These are phyloP conservation scores for Drosophila punjabiensis DNA, from an alignment of 1,140 invertebrate species.

Conservation along the genomic window DNA sequence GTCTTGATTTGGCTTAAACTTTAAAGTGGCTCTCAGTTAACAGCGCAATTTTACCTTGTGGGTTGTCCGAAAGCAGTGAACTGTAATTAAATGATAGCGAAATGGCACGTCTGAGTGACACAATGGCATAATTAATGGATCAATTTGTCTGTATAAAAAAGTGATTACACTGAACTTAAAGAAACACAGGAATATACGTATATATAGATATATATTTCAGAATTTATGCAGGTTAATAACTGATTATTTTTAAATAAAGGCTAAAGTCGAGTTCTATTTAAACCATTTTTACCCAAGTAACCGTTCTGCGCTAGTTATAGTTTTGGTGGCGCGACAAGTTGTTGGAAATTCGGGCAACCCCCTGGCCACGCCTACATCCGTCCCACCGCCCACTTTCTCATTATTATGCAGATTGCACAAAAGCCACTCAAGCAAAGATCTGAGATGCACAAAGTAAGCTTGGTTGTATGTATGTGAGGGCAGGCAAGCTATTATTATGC, in stretches of 20 bases:
- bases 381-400: constrained; percentile 30
- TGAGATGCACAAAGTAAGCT: constrained; percentile 31
- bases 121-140: not conserved
- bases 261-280: not conserved
- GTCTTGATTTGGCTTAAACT: constrained; percentile 21
- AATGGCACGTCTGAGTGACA: constrained; percentile 2
- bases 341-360: constrained; percentile 45
- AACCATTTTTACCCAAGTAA: not conserved
- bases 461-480: constrained; percentile 6
- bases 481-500: constrained; percentile 68
- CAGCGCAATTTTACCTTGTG: constrained; percentile 29
- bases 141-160: not conserved
- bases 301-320: constrained; percentile 26
- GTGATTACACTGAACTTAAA: too few species aligned
- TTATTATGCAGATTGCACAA: constrained; percentile 79
- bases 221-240: too few species aligned
- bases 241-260: not conserved
- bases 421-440: constrained; percentile 62
- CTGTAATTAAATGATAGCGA: constrained; percentile 27
- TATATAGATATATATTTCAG: too few species aligned
- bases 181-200: too few species aligned
- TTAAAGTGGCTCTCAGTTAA: not conserved
- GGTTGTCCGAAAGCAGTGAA: constrained; percentile 8
- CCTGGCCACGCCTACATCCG: not conserved
- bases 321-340: constrained; percentile 55